Evolutionary conservation across 2,888 invertebrate genomes (phyloP), one percentile per base, ranked within the genome.

Genomic region (Drosophila trichaetosa): DNA sequence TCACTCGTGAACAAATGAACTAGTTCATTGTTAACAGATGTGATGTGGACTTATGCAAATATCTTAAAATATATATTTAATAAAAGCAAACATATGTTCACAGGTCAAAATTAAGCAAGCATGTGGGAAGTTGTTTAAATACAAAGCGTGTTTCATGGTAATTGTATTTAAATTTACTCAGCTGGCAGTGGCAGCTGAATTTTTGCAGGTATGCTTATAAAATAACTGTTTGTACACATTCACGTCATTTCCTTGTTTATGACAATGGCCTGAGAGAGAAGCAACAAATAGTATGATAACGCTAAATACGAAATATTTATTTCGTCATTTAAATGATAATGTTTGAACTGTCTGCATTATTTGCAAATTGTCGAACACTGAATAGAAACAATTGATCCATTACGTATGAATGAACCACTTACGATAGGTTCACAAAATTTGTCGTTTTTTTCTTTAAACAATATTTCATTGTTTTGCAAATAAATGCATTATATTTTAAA

Each of bases 41-140:
- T 33, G 2, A 16, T 13, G 13, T 4, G 2, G 21, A 16, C 33
- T 5, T 21, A 16, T 21, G 7, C n/a, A 8, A 27, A 49, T 27
- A 49, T 27, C 10, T 27, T 27, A 27, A 27, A 49, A 49, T 16
- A 8, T 24, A 24, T 16, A 46, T 8, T 0, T 16, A 24, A 16
- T 21, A 46, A 2, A 16, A 16, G 8, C 16, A 24, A 24, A 46
- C n/a, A 31, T 2, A 31, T n/a, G 31, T 7, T 46, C 21, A 13
- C 13, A 21, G 21, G 0, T 42, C 16, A 27, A 33, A 52, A 38
- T 8, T 42, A 24, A 38, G 33, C 16, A 59, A 36, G 46, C 65
- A 31, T 57, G 29, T 29, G 46, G 34, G 11, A 42, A 36, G 11
- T 49, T 57, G 38, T 65, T 61, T 51, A 51, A 54, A 54, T 27